phyloP scores from a whole-genome alignment of 2,888 invertebrate species.

The Andrena bucephala region DNA sequence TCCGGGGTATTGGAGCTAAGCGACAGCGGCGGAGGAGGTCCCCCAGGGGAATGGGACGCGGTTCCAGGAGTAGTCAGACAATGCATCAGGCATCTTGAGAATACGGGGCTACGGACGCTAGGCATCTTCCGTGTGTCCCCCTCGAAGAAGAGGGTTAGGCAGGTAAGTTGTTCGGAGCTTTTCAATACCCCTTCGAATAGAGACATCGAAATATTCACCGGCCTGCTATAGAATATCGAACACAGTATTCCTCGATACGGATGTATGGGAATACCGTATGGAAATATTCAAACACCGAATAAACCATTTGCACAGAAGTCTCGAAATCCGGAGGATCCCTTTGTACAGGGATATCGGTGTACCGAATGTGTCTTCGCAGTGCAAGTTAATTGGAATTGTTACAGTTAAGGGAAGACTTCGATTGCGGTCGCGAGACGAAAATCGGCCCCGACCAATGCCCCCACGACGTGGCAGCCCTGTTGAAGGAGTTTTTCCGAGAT shows the following conservation, averaged over 20 bases:
- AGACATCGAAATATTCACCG: too few species aligned
- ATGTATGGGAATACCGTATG: too few species aligned
- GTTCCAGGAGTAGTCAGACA: slow-evolving; percentile 92
- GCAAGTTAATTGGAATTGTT: slow-evolving; percentile 69
- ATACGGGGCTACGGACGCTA: slow-evolving; percentile 92
- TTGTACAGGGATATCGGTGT: neutral
- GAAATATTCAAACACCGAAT: too few species aligned
- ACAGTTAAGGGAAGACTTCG: slow-evolving; percentile 95
- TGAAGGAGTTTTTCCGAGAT: slow-evolving; percentile 97
- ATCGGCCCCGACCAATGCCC: slow-evolving; percentile 94
- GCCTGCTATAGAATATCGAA: too few species aligned
- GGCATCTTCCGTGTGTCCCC: slow-evolving; percentile 97
- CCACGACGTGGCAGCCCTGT: slow-evolving; percentile 96
- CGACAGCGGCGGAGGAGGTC: slow-evolving; percentile 86
- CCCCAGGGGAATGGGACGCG: slow-evolving; percentile 83
- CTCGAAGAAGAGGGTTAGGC: slow-evolving; percentile 95
- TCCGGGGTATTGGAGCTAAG: slow-evolving; percentile 84
- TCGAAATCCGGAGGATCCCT: too few species aligned
- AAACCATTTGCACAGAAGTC: too few species aligned
- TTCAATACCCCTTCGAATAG: neutral
- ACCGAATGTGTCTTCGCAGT: too few species aligned
- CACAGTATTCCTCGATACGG: too few species aligned
- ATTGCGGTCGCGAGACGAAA: slow-evolving; percentile 91
- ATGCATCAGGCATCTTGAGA: slow-evolving; percentile 93
- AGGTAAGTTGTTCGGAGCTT: slow-evolving; percentile 86